Evolutionary conservation across 2,113 vertebrate genomes (phyloP).

Genomic region (Nipponia nippon): DNA sequence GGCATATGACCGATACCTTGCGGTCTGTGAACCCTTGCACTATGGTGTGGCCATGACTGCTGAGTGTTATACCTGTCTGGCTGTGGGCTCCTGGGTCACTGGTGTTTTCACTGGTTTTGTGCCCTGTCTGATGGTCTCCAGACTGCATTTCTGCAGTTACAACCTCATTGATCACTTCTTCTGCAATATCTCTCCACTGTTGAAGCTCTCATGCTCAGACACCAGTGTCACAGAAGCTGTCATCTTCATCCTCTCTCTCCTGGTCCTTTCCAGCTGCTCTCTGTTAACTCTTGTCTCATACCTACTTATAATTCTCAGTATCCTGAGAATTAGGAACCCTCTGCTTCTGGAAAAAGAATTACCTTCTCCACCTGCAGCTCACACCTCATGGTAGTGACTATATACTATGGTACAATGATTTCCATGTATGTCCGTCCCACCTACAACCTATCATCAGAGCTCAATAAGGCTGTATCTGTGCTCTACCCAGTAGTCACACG

Average conservation of each 20-base stretch:
- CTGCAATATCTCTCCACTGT: conserved; percentile 25
- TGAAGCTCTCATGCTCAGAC: conserved; percentile 30
- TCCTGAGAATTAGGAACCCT: background rate
- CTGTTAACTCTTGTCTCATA: conserved; percentile 37
- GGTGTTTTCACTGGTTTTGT: conserved; percentile 16
- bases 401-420: conserved; percentile 32
- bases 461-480: conserved; percentile 25
- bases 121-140: background rate
- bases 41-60: background rate
- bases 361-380: conserved; percentile 54
- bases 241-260: background rate
- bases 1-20: conserved; percentile 3
- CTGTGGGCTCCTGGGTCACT: background rate
- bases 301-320: background rate
- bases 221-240: background rate
- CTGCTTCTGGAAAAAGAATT: background rate
- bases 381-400: conserved; percentile 22
- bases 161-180: conserved; percentile 42
- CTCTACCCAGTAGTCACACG: conserved; percentile 45
- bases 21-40: background rate
- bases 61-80: background rate
- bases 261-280: background rate
- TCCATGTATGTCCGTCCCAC: conserved; percentile 49
- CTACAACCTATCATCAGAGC: background rate
- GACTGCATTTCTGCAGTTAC: conserved; percentile 12